Evolutionary conservation across 1,140 invertebrate genomes (phyloP), one percentile per base, ranked within the genome.

Genomic region (Drosophila nigromelanica): DNA sequence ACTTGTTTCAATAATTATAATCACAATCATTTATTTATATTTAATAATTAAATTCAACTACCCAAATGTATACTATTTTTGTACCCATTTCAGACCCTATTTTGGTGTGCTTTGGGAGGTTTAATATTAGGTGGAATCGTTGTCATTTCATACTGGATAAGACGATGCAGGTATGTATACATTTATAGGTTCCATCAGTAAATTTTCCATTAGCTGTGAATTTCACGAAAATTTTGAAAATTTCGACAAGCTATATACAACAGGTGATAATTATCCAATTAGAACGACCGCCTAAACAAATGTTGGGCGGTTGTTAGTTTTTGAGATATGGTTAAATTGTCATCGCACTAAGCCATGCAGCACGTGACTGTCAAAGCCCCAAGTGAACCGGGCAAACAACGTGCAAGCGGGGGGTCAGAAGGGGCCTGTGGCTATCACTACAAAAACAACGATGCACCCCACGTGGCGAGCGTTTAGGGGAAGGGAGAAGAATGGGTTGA

Each of bases 81-180:
- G 14, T 55, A 15, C 24, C 2, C 8, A 15, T 87, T 90, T n/a
- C 80, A 92, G 91, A 89, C 86, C 70, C 63, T 91, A 21, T 79
- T 91, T 90, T 92, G 91, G 91, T 92, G 91, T 90, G 90, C 90
- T 75, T 81, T 92, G 54, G 91, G 90, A 73, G 90, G 90, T 73
- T 79, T 92, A 64, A 76, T 91, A 66, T 81, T 92, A 61, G 90
- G 89, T 63, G 90, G 85, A 76, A 91, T 92, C 51, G 89, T 91
- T 76, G 90, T 91, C 54, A 92, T 92, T 59, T 91, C 91, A 71
- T 92, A 91, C 62, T 92, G 91, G 91, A 92, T 92, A 83, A 78
- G 86, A 91, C 78, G 90, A 92, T 92, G 91, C 91, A 92, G 91
- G 91, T 92, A 92, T 81, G 80, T 76, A 71, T 59, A 40, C 5